Evolutionary conservation across 2,888 invertebrate genomes (phyloP), one percentile per base, ranked within the genome.

Genomic region (Macrosoma leucophasiata): DNA sequence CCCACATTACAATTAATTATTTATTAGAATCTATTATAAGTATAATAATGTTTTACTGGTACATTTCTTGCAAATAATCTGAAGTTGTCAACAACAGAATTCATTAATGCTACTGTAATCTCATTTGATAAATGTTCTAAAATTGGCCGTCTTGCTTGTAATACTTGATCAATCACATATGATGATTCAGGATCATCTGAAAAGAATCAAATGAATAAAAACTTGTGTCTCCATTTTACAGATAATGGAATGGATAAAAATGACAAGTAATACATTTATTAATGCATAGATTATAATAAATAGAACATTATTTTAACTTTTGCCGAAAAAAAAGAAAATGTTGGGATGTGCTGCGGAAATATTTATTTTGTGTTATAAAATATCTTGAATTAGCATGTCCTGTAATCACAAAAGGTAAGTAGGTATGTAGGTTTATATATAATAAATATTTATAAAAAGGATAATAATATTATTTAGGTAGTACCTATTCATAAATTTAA

Each of bases 51-150:
- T 47, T 61, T 76, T 9, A 76, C 66, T 30, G 82, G 76, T 25
- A 79, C 63, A 38, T 48, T 62, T 29, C 52, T 59, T 2, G 72
- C 60, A 47, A 84, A 84, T 25, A 71, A 43, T 62, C 78, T 69
- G 39, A 81, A 72, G 43, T 84, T 84, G 31, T 82, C 81, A 1
- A 82, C 54, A n/a, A 82, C 50, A 3, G 62, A 39, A 46, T 78
- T 74, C 77, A 84, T 79, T 31, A 81, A 20, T 6, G 76, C 61
- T 39, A 64, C 50, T 2, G 70, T 71, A 21, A 84, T 69, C 64
- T 84, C 82, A 52, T 77, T 76, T 15, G 77, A 52, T 15, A 84
- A 52, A 34, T 78, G 68, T 13, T 84, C 81, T 20, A 84, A 17
- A 6, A 78, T 46, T 3, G 69, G 55, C 13, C 55, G 63, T 39